Evolutionary conservation across 2,888 invertebrate genomes (phyloP).

Genomic region (Sylvicola cinctus): DNA sequence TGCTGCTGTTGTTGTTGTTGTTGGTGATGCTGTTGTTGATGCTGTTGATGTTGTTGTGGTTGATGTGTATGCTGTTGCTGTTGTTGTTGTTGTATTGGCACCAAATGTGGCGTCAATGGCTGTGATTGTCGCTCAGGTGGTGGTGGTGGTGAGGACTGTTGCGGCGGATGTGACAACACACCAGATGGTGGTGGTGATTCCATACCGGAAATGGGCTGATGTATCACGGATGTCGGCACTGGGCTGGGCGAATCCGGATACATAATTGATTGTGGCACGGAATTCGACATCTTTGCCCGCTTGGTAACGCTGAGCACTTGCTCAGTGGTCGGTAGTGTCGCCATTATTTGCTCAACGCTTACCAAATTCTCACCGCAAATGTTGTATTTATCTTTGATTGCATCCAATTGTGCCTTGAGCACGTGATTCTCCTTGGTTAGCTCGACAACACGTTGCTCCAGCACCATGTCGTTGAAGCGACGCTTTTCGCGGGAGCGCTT

Average conservation of each 20-base stretch:
- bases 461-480: constrained; percentile 87
- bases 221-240: constrained; percentile 38
- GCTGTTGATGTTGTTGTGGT: constrained; percentile 7
- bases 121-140: not conserved
- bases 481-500: constrained; percentile 92
- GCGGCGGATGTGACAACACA: constrained; percentile 9
- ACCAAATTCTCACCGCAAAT: constrained; percentile 73
- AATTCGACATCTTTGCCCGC: constrained; percentile 26
- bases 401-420: constrained; percentile 77
- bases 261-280: constrained; percentile 28
- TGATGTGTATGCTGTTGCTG: not conserved
- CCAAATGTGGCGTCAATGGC: too few species aligned
- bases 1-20: constrained; percentile 7
- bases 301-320: constrained; percentile 70
- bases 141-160: constrained; percentile 21
- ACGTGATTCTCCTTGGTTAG: constrained; percentile 90
- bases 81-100: too few species aligned
- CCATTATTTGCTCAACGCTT: constrained; percentile 73
- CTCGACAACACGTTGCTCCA: constrained; percentile 85
- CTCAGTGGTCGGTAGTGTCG: constrained; percentile 64
- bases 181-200: constrained; percentile 21
- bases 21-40: constrained; percentile 7
- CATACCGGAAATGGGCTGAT: constrained; percentile 28
- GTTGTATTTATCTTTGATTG: constrained; percentile 82
- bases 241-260: constrained; percentile 34